phyloP scores from a whole-genome alignment of 2,797 vertebrate genomes.

The Poliocrania exsul region DNA sequence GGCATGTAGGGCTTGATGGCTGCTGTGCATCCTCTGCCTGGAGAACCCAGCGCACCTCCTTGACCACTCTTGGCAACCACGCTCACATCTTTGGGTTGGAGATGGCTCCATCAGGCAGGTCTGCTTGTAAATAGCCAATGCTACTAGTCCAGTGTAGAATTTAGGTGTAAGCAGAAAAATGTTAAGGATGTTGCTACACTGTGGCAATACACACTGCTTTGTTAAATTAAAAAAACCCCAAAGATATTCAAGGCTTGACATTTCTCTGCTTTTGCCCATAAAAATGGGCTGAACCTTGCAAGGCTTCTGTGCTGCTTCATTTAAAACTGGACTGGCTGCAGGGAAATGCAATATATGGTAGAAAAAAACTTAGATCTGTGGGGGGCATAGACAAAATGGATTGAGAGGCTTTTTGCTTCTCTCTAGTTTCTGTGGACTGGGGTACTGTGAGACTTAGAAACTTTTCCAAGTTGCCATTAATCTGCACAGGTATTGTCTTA shows the following conservation, averaged over 20 bases:
- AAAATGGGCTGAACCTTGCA: background rate
- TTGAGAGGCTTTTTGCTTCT: background rate
- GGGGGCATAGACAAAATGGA: background rate
- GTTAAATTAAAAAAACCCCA: background rate
- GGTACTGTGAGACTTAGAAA: background rate
- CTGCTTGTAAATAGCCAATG: background rate
- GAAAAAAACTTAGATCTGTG: background rate
- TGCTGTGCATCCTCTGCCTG: background rate
- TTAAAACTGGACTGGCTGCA: background rate
- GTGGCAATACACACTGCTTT: background rate
- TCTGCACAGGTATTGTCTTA: slow-evolving; percentile 5
- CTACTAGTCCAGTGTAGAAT: background rate
- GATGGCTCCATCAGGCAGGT: background rate
- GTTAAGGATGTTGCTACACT: background rate
- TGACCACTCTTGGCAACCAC: fast-evolving
- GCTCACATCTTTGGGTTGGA: background rate
- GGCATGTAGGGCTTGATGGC: fast-evolving
- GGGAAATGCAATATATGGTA: background rate
- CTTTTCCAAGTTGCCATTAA: background rate
- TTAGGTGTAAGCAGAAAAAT: background rate
- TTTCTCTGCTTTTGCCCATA: background rate
- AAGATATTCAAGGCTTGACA: background rate
- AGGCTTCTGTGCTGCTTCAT: background rate
- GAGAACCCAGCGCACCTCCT: background rate
- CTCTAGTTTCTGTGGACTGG: background rate